A percentile compares a stretch with the other conserved stretches of the same genome.
phyloP scores from a whole-genome alignment of 1,140 invertebrate species.

The Bombus consobrinus region DNA sequence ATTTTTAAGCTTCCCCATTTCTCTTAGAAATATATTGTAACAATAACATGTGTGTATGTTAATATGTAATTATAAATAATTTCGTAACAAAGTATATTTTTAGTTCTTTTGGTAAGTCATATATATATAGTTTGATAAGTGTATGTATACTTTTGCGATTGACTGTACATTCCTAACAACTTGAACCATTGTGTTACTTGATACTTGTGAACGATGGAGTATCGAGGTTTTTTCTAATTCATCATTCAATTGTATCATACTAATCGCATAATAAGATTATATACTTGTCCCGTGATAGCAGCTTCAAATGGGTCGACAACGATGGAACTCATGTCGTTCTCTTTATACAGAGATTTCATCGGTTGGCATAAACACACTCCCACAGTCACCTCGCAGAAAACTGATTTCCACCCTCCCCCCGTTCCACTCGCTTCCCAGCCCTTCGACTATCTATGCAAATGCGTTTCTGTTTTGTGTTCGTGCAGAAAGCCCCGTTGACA shows the following conservation, averaged over 20 bases:
- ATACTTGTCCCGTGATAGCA: not conserved
- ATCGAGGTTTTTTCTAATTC: too few relatives aligned
- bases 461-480: constrained; percentile 72
- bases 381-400: constrained; percentile 62
- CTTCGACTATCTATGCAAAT: constrained; percentile 71
- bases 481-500: constrained; percentile 72
- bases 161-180: too few relatives aligned
- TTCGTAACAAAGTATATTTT: too few relatives aligned
- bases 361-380: constrained; percentile 54
- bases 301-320: constrained; percentile 22
- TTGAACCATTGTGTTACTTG: too few relatives aligned
- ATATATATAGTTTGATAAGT: too few relatives aligned
- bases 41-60: too few relatives aligned
- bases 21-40: too few relatives aligned
- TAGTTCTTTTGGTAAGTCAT: too few relatives aligned
- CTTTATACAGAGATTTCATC: constrained; percentile 51
- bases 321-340: constrained; percentile 42
- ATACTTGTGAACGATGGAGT: too few relatives aligned
- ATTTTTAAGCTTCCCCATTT: too few relatives aligned
- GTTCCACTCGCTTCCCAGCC: not conserved
- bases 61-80: too few relatives aligned
- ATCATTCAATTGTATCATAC: not conserved
- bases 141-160: too few relatives aligned
- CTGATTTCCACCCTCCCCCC: constrained; percentile 66
- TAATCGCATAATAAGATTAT: not conserved